phyloP scores from a whole-genome alignment of 2,888 invertebrate species.

The Zhuqinia jingwanae region DNA sequence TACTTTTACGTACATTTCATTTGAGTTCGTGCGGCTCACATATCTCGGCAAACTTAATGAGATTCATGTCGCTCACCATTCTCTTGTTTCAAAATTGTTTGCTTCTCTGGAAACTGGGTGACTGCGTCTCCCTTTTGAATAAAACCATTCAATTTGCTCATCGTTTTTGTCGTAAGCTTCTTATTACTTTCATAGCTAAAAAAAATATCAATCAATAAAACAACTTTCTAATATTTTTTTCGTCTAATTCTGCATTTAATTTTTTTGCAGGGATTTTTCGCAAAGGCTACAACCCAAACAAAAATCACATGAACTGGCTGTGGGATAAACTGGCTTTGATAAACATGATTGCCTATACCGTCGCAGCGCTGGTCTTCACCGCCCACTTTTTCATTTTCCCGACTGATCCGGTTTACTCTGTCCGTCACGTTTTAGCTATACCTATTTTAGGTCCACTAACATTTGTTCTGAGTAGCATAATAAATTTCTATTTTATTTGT shows the following conservation, averaged over 20 bases:
- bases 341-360: neutral
- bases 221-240: neutral
- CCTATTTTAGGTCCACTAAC: neutral
- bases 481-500: constrained; percentile 22
- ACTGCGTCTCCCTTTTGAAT: neutral
- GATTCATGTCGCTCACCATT: neutral
- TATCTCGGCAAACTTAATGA: neutral
- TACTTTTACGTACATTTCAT: neutral
- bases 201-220: neutral
- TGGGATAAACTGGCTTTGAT: constrained; percentile 22
- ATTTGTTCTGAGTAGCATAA: neutral
- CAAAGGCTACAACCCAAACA: constrained; percentile 51
- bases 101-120: neutral
- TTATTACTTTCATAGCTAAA: too few relatives aligned
- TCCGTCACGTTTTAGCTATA: neutral
- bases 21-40: neutral
- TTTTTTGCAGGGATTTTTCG: constrained; percentile 3
- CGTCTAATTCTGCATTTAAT: neutral
- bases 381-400: constrained; percentile 40
- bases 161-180: constrained; percentile 40
- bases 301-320: neutral
- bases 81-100: neutral
- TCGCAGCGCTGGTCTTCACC: neutral
- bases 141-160: constrained; percentile 5
- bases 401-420: constrained; percentile 12